These are phyloP conservation scores for Corythaeola cristata DNA, from an alignment of 2,113 vertebrate genomes.

Conservation along the genomic window DNA sequence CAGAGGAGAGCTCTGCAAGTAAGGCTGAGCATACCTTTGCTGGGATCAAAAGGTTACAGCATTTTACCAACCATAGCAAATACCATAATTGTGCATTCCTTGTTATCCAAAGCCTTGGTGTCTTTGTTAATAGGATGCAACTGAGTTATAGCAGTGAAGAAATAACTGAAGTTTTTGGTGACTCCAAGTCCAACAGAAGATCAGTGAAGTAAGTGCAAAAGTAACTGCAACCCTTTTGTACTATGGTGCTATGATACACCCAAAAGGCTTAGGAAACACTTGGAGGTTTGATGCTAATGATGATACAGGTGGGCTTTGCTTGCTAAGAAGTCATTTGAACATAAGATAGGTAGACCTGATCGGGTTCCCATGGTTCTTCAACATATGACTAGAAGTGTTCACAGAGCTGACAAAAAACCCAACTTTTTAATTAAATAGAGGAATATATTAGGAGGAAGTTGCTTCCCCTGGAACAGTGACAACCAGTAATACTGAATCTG, in stretches of 20 bases:
- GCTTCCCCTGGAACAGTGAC: background rate
- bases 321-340: background rate
- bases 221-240: background rate
- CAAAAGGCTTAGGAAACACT: background rate
- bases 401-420: background rate
- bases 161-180: background rate
- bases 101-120: background rate
- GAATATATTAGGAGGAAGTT: background rate
- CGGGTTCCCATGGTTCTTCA: background rate
- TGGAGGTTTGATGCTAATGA: background rate
- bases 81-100: background rate
- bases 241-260: background rate
- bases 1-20: background rate
- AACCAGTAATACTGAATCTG: background rate
- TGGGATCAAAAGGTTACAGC: background rate
- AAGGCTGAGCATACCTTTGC: background rate
- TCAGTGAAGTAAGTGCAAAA: background rate
- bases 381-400: background rate
- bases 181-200: background rate
- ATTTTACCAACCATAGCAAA: background rate
- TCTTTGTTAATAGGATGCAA: background rate
- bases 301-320: background rate
- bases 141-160: background rate
- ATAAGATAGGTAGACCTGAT: fast-evolving
- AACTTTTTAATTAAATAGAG: background rate